Percentiles rank a stretch among this genome's conserved stretches.
Evolutionary conservation across 1,140 invertebrate genomes (phyloP).

Genomic region (Procambarus virginalis): DNA sequence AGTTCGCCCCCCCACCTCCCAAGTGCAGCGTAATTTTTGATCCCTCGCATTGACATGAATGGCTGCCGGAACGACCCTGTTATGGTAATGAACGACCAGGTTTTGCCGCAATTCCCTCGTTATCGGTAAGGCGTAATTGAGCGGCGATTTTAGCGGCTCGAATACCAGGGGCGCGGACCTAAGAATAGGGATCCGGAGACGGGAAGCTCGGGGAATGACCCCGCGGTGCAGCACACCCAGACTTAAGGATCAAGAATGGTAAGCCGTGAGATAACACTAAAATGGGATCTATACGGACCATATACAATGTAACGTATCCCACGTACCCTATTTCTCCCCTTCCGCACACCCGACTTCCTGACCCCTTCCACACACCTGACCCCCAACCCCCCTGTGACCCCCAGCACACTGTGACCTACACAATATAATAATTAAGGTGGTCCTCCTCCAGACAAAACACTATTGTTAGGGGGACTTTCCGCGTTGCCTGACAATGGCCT

Average conservation of each 20-base stretch:
- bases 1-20: neutral
- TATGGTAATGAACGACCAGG: conserved; percentile 3
- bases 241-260: neutral
- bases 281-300: neutral
- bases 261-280: neutral
- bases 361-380: too few relatives aligned
- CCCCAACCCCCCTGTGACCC: neutral
- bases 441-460: conserved; percentile 1
- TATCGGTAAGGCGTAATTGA: conserved; percentile 6
- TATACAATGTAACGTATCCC: too few relatives aligned
- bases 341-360: too few relatives aligned
- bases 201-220: neutral
- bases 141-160: neutral
- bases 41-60: conserved; percentile 4
- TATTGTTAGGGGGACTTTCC: neutral
- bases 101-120: conserved; percentile 6
- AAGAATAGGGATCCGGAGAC: neutral
- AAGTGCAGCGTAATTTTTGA: neutral
- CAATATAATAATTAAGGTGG: conserved; percentile 12
- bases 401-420: neutral
- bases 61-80: conserved; percentile 5
- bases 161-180: neutral
- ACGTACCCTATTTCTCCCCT: too few relatives aligned
- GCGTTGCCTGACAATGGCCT: conserved; percentile 1
- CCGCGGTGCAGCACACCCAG: neutral